phyloP scores from a whole-genome alignment of 2,113 vertebrate genomes.

The Siphamia tubifer region DNA sequence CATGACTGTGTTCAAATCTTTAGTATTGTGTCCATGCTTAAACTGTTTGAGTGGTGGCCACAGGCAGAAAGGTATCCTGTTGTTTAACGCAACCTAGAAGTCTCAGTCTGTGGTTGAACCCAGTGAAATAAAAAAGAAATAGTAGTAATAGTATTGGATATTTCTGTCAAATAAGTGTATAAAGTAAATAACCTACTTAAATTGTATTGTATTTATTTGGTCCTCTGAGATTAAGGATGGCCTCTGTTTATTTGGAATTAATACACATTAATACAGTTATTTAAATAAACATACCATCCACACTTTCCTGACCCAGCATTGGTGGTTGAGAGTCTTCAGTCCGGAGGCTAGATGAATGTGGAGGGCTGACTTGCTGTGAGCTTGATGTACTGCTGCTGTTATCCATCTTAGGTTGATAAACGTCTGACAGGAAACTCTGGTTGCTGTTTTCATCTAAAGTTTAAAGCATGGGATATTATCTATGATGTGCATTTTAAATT shows the following conservation, averaged over 20 bases:
- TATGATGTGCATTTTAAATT: neutral
- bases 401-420: slow-evolving; percentile 93
- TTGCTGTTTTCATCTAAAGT: slow-evolving; percentile 96
- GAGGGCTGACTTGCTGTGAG: slow-evolving; percentile 89
- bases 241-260: no score
- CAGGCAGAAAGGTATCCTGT: no score
- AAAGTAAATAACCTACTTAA: no score
- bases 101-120: no score
- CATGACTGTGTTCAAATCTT: no score
- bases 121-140: no score
- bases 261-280: neutral
- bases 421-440: slow-evolving; percentile 94
- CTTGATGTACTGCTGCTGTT: slow-evolving; percentile 93
- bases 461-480: neutral
- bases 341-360: slow-evolving; percentile 87
- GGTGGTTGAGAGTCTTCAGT: slow-evolving; percentile 94
- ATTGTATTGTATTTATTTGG: no score
- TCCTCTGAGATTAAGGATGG: no score
- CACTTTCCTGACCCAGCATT: slow-evolving; percentile 92
- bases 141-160: no score
- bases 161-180: no score
- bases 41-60: neutral
- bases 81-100: no score
- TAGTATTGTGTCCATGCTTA: no score
- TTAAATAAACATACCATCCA: slow-evolving; percentile 86